Base-by-base conservation (phyloP, 2,113 vertebrate genomes). In the Apaloderma vittatum region DNA sequence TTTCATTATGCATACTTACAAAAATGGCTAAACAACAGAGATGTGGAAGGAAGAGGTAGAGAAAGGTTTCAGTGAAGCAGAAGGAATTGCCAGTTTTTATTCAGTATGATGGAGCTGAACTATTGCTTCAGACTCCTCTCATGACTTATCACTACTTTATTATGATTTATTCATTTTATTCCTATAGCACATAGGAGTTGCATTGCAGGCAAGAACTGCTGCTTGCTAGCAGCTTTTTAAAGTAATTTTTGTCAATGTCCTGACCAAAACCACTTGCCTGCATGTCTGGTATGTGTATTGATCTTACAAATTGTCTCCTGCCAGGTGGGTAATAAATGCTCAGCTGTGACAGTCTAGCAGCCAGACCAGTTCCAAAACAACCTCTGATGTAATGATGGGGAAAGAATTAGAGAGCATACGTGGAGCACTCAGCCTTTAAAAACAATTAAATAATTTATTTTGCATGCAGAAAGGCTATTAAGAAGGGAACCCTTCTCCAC, bases 391-490 rank as follows among this genome's bases (percentile, higher is more conserved):
- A 82, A 82, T 23, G 67, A 61, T 6, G 20, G 32, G 48, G 32
- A 66, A 90, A 80, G 20, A 17, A 72, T 51, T 90, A 51, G 32
- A 70, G 26, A 52, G 26, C 32, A 86, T 75, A 83, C 43, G 59
- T 71, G 30, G n/a, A 77, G 21, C 27, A 40, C 32, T 82, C 11
- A 68, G 17, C 18, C 52, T 86, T 90, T 83, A 71, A 92, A 94
- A 90, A 11, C 14, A 71, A 68, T 58, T 88, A 80, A 88, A 93
- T 94, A 66, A 92, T 93, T 92, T 45, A 90, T 90, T 94, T 86
- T 84, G 45, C 29, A 36, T 86, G 32, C 1, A 8, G 86, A 74
- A 90, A 40, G 26, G 9, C 52, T 74, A 10, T 70, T 87, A 32
- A 40, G 55, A 74, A 62, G 36, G 8, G 58, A 80, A 36, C 3